Evolutionary conservation across 2,888 invertebrate genomes (phyloP), one percentile per base, ranked within the genome.

Genomic region (Ormyrus thymus): DNA sequence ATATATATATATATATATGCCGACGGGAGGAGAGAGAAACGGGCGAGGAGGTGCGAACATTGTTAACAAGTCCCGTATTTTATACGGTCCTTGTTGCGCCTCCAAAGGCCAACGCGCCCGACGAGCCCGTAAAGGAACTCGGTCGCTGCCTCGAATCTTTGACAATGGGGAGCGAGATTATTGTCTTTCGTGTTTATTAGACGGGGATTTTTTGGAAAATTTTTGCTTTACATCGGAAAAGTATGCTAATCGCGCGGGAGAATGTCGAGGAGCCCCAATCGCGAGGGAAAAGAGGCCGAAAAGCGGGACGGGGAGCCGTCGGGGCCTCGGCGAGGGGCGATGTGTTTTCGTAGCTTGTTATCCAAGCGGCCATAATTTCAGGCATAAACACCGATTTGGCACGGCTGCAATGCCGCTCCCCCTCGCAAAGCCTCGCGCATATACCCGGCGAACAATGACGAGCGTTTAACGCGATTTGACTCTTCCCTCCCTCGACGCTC

Each of bases 1-100:
- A n/a, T n/a, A n/a, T n/a, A n/a, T n/a, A n/a, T n/a, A n/a, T 43
- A 8, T 55, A 56, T 10, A 29, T 29, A 61, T 29, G n/a, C 6
- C 48, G 50, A 4, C 8, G 65, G 8, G 46, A 55, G 29, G 53
- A 45, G 51, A 29, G 64, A 62, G 69, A 65, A 29, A 29, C 29
- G 29, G 29, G 4, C 8, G 43, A 53, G 55, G 81, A 89, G 89
- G 89, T 89, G 89, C 87, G 89, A 89, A 89, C 89, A 89, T 88
- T 88, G 88, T 89, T 89, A 89, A 89, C 89, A 89, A 89, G 88
- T 88, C 86, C 84, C 86, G 86, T 88, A 88, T 88, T 87, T 89
- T 88, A 88, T 87, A 86, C 61, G 83, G 83, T 84, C 82, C 83
- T 83, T 83, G 78, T 83, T 82, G 81, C 29, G 29, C 83, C 83